Evolutionary conservation across 2,888 invertebrate species (phyloP), one percentile per base, ranked within the genome.

Genomic region (Orthonychiurus folsomi): DNA sequence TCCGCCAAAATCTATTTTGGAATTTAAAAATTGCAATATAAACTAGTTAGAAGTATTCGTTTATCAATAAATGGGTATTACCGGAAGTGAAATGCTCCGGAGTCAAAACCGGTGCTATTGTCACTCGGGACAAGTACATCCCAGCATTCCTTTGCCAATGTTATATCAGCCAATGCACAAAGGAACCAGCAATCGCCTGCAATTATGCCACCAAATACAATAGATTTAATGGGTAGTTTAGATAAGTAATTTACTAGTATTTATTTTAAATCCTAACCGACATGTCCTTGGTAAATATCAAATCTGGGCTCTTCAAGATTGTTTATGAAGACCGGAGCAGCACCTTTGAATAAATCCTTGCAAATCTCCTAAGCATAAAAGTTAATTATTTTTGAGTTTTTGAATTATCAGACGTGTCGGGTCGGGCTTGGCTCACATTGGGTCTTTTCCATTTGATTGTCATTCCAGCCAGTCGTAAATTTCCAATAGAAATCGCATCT

Each of bases 171-270:
- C 37, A 57, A n/a, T 28, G 57, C 26, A n/a, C 37, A 28, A 5
- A 57, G 21, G 37, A 57, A 57, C 57, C 57, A 57, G 25, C 57
- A 57, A 26, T 57, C 57, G 12, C 57, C 57, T n/a, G 56, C n/a
- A 9, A 56, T 3, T 56, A n/a, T n/a, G n/a, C n/a, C n/a, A n/a
- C n/a, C n/a, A n/a, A n/a, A n/a, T n/a, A n/a, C n/a, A n/a, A n/a
- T n/a, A n/a, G n/a, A n/a, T n/a, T n/a, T n/a, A n/a, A n/a, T n/a
- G n/a, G n/a, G n/a, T n/a, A n/a, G n/a, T n/a, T n/a, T n/a, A n/a
- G n/a, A n/a, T n/a, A n/a, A n/a, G n/a, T n/a, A n/a, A n/a, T n/a
- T n/a, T n/a, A n/a, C n/a, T n/a, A n/a, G n/a, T n/a, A n/a, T n/a
- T n/a, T n/a, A n/a, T n/a, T n/a, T n/a, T 21, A 52, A 20, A 9